Evolutionary conservation across 2,888 invertebrate species (phyloP), one percentile per base, ranked within the genome.

Genomic region (Xylophagus ater): DNA sequence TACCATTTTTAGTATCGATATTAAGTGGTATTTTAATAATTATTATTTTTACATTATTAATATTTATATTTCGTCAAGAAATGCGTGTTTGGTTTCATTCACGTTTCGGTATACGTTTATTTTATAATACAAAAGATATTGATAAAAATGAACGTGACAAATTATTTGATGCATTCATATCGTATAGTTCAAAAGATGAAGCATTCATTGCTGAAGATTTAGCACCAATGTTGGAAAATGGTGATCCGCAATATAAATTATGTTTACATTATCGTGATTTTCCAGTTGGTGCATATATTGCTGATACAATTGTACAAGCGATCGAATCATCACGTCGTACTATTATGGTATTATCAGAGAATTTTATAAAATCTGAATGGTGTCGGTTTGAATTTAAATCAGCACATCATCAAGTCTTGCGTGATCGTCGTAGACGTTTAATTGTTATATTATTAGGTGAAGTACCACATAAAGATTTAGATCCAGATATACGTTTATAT

Each of bases 331-430:
- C 89, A 20, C 77, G 87, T 45, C 75, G 90, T 53, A 90, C 93
- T 36, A 83, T 96, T 47, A 79, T 94, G 58, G 82, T 94, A 45
- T 68, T 96, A 48, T 89, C 92, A n/a, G 84, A 86, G 63, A 86
- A 88, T 68, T 96, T 93, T 68, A 74, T 94, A 50, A 83, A 87
- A 65, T 87, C 87, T 59, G 93, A 94, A 67, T 96, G 94, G 94
- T 82, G 86, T 57, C 76, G 86, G 51, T 87, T 90, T 62, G 94
- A 96, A 67, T 92, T 94, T 65, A 89, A 90, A 68, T 84, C 87
- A 50, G 92, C 92, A 29, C 77, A 93, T 47, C 88, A 86, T 62
- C 87, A 90, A 61, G 85, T 89, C 51, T 72, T 92, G 51, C 82
- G 87, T 57, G 85, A 86, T 69, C 76, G 83, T 59, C 76, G 82